phyloP scores from a whole-genome alignment of 2,888 invertebrate species.

The Itoplectis maculator region DNA sequence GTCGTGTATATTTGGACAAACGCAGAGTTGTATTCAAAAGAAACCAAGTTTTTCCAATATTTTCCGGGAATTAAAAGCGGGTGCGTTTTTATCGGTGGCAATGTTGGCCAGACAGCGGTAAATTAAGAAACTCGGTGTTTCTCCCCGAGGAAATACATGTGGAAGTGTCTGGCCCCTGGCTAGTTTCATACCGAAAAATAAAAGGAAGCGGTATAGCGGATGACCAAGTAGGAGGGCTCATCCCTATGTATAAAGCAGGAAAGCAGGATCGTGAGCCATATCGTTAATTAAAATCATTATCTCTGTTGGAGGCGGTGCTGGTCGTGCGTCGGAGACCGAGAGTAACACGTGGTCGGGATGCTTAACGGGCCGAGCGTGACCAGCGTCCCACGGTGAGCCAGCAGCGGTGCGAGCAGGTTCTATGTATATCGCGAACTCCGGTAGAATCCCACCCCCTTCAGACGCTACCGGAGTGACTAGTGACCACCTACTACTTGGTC shows the following conservation, averaged over 20 bases:
- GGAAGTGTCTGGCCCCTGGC: background rate
- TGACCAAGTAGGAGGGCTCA: conserved; percentile 15
- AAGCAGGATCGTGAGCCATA: conserved; percentile 17
- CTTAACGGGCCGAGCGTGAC: conserved; percentile 69
- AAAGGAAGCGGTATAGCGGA: background rate
- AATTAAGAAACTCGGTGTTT: conserved; percentile 35
- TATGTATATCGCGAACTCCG: conserved; percentile 32
- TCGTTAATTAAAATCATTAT: conserved; percentile 69
- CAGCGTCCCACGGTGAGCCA: conserved; percentile 68
- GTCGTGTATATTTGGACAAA: too few relatives aligned
- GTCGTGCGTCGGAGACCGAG: conserved; percentile 51
- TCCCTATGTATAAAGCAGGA: conserved; percentile 35
- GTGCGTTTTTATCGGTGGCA: conserved; percentile 22
- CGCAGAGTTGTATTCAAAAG: background rate
- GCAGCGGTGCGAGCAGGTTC: conserved; percentile 44
- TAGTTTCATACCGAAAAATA: background rate
- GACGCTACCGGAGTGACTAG: conserved; percentile 43
- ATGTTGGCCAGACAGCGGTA: conserved; percentile 37
- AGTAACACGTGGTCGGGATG: conserved; percentile 70
- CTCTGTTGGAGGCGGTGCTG: conserved; percentile 38
- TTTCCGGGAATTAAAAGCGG: conserved; percentile 12
- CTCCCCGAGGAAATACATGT: conserved; percentile 18
- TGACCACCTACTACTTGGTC: conserved; percentile 66
- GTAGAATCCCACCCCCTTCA: conserved; percentile 26
- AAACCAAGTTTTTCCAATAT: background rate